Evolutionary conservation across 2,113 vertebrate genomes (phyloP).

Genomic region (Melospiza melodia): DNA sequence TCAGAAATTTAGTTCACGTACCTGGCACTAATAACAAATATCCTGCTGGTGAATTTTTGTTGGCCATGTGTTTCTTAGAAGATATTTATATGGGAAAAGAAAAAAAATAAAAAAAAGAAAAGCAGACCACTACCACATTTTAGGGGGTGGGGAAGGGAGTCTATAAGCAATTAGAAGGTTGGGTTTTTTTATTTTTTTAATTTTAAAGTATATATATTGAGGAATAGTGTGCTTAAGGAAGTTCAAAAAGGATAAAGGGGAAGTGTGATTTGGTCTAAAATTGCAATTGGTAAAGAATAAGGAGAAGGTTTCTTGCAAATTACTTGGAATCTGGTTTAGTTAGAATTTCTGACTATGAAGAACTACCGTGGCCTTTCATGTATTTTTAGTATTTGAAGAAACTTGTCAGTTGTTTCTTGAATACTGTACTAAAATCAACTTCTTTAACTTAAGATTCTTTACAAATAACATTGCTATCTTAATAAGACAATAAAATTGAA

Average conservation of each 20-base stretch:
- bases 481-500: neutral
- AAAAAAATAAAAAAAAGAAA: neutral
- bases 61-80: neutral
- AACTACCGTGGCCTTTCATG: neutral
- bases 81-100: neutral
- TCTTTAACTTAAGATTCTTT: neutral
- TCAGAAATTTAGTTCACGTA: neutral
- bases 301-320: conserved; percentile 5
- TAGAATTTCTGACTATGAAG: conserved; percentile 9
- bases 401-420: neutral
- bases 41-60: neutral
- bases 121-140: neutral
- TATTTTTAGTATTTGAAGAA: neutral
- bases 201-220: neutral
- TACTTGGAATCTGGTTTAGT: neutral
- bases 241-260: conserved; percentile 50
- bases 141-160: fast-evolving
- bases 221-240: conserved; percentile 21
- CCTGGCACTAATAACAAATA: neutral
- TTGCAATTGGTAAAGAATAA: conserved; percentile 34
- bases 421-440: neutral
- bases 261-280: conserved; percentile 58
- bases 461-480: neutral
- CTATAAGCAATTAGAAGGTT: neutral
- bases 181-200: neutral